Base-by-base conservation (phyloP, 2,113 vertebrate genomes). In the Plestiodon gilberti region DNA sequence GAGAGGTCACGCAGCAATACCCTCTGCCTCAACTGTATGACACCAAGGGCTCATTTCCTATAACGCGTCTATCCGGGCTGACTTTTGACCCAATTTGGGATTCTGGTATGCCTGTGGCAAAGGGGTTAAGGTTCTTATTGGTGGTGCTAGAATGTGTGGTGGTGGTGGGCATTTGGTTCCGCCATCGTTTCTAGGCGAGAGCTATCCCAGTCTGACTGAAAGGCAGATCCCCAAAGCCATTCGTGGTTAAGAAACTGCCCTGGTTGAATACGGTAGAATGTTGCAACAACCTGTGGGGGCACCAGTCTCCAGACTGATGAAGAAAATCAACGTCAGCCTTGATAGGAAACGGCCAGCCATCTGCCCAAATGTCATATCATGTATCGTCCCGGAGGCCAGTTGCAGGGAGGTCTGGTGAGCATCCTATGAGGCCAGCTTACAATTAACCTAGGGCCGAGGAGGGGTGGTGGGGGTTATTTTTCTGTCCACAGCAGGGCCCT, bases 1-100 rank as follows among this genome's bases (percentile, higher is more conserved):
- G 25, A 67, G 64, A 67, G 64, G 20, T 20, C 30, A 5, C 7
- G 8, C 4, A n/a, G 38, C 38, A 73, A 35, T 86, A 81, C 30
- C 69, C 69, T 4, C 30, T 62, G 69, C 59, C 78, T 35, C 65
- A 73, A 62, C 5, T 20, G 67, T 70, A 62, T 11, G 77, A 73
- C n/a, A 71, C 40, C 30, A 85, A 80, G 84, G 77, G 77, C 77
- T 86, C 76, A 71, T 59, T 70, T 85, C 84, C n/a, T 70, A 59
- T 35, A 40, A 70, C 11, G 28, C 38, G 23, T 71, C 15, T 28
- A 28, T 62, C 67, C 73, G 38, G 57, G 52, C 20, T 71, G 48
- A 55, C 13, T 78, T 40, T 85, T 61, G 28, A 28, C 25, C 43
- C 38, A 30, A 15, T 35, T 74, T 15, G 57, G 9, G 25, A n/a